Conservation (phyloP, 2,888 invertebrate species). For the Pollenia amentaria region DNA sequence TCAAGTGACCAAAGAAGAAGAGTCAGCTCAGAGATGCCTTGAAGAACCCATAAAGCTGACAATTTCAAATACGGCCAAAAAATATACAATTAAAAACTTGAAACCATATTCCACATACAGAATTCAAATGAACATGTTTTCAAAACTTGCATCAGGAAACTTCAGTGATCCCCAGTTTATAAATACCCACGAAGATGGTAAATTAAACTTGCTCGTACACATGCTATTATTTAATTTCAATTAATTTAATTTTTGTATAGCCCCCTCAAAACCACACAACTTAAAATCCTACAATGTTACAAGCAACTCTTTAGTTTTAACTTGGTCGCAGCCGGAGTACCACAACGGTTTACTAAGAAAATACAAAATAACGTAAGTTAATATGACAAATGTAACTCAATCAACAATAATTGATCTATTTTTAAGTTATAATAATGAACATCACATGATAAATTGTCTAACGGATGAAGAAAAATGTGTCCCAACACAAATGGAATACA, state of each 20-base stretch:
- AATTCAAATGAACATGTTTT: constrained; percentile 88
- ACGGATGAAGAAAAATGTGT: constrained; percentile 40
- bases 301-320: constrained; percentile 87
- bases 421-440: constrained; percentile 73
- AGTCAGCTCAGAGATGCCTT: not conserved
- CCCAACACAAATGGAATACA: constrained; percentile 59
- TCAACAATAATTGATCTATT: not conserved
- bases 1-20: constrained; percentile 28
- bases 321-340: constrained; percentile 87
- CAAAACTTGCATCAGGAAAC: constrained; percentile 85
- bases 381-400: not conserved
- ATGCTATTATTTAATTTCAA: not conserved
- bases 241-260: constrained; percentile 79
- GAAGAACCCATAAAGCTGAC: constrained; percentile 75
- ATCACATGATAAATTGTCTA: constrained; percentile 69
- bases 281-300: constrained; percentile 86
- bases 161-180: constrained; percentile 86
- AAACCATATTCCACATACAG: constrained; percentile 90
- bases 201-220: constrained; percentile 73
- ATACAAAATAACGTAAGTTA: constrained; percentile 87
- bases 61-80: constrained; percentile 76
- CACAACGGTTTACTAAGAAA: constrained; percentile 90
- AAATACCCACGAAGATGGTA: constrained; percentile 89
- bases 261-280: constrained; percentile 85
- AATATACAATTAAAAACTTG: constrained; percentile 87